Conservation (phyloP, 2,797 vertebrate genomes). For the Parotocinclus haroldoi region DNA sequence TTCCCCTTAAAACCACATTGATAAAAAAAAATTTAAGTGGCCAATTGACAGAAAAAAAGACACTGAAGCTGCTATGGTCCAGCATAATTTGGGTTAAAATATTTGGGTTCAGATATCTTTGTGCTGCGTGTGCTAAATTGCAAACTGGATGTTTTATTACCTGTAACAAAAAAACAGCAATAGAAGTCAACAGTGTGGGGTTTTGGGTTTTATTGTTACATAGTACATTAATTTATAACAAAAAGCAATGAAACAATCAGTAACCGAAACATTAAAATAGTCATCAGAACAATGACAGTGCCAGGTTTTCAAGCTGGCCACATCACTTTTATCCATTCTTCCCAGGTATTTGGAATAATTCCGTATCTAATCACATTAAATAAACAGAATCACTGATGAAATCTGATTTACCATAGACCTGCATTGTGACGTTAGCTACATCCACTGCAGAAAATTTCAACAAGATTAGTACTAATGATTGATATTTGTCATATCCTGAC, state of each 20-base stretch:
- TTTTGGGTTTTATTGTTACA: constrained; percentile 50
- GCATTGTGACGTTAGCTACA: not conserved
- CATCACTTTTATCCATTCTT: constrained; percentile 34
- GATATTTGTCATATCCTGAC: constrained; percentile 17
- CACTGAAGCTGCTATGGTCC: no score
- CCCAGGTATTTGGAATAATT: constrained; percentile 9
- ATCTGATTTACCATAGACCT: constrained; percentile 10
- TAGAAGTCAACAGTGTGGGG: constrained; percentile 35
- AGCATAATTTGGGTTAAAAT: no score
- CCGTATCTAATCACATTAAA: constrained; percentile 22
- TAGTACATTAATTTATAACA: constrained; percentile 25
- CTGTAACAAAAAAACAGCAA: constrained; percentile 36
- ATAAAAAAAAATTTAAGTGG: no score
- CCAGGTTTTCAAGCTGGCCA: constrained; percentile 23
- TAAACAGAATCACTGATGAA: constrained; percentile 13
- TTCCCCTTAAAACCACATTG: no score
- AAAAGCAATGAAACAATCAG: constrained; percentile 24
- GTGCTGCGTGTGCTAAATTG: constrained; percentile 46
- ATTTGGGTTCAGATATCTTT: no score
- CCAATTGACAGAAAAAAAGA: no score
- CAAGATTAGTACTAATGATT: constrained; percentile 20
- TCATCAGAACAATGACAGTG: constrained; percentile 38
- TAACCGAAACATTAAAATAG: constrained; percentile 49
- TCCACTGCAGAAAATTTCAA: not conserved
- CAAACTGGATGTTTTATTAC: constrained; percentile 44